phyloP scores from a whole-genome alignment of 2,797 vertebrate genomes.

The Echeneis naucrates region DNA sequence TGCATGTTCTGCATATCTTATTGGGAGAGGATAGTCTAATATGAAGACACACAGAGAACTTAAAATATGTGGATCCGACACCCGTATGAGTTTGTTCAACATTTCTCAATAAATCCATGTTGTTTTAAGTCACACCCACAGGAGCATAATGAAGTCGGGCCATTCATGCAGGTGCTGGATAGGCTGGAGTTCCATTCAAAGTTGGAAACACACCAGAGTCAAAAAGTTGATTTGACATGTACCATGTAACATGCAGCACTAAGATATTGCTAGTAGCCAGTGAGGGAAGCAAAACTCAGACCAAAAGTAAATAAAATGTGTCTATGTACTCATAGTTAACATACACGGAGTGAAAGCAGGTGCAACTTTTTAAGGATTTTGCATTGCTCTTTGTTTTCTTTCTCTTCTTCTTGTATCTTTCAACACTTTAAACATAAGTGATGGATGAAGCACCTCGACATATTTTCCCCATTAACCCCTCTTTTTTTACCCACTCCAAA shows the following conservation, averaged over 20 bases:
- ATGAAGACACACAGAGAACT: slow-evolving; percentile 14
- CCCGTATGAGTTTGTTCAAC: background rate
- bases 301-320: background rate
- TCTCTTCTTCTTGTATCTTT: background rate
- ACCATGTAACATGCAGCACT: background rate
- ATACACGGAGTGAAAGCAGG: background rate
- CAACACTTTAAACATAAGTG: slow-evolving; percentile 17
- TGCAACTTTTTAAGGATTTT: background rate
- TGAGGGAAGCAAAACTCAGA: background rate
- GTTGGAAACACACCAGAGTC: background rate
- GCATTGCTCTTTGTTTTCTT: slow-evolving; percentile 4
- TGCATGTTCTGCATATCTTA: slow-evolving; percentile 31
- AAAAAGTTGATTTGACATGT: slow-evolving; percentile 3
- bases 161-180: background rate
- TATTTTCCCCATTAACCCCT: slow-evolving; percentile 40
- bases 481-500: slow-evolving; percentile 25
- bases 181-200: background rate
- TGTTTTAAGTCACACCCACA: background rate
- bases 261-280: background rate
- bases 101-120: background rate
- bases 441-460: slow-evolving; percentile 18
- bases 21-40: slow-evolving; percentile 8
- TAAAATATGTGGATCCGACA: slow-evolving; percentile 13
- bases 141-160: background rate
- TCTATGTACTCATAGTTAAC: background rate